Conservation (phyloP, 2,113 vertebrate species). For the Stictonetta naevosa region DNA sequence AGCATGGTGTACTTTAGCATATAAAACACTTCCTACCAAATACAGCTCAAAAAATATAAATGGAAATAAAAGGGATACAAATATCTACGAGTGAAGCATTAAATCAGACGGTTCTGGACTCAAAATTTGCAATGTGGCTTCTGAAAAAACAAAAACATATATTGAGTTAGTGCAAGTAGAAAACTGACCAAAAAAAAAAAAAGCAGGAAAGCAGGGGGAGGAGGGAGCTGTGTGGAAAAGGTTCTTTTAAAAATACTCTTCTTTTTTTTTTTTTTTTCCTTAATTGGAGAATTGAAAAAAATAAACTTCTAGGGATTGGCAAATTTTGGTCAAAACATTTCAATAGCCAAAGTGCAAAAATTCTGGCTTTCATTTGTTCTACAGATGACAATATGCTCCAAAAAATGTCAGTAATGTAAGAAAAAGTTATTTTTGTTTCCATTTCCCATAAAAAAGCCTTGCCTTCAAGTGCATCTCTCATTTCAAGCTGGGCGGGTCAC, state of each 20-base stretch:
- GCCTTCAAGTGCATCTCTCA: neutral
- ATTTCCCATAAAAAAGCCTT: neutral
- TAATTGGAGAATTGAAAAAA: slow-evolving; percentile 12
- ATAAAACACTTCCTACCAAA: neutral
- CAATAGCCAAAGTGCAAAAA: neutral
- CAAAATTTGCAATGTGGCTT: neutral
- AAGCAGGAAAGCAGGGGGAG: too few relatives aligned
- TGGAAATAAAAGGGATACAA: neutral
- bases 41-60: neutral
- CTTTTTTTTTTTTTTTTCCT: neutral
- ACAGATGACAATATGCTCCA: neutral
- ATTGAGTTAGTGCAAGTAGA: slow-evolving; percentile 5
- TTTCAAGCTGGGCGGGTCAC: neutral
- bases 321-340: neutral
- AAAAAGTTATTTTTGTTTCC: neutral
- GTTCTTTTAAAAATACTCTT: neutral
- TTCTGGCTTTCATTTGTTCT: neutral
- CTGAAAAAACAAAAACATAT: neutral
- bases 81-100: fast-evolving
- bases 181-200: neutral
- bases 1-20: neutral
- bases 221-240: neutral
- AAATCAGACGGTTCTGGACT: neutral
- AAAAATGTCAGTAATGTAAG: slow-evolving; percentile 11
- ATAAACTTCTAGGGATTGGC: neutral